These are phyloP conservation scores for Pseudorhiza aurosa DNA, from an alignment of 30 jellyfish, hydroid and myxozoan species.

Conservation along the genomic window DNA sequence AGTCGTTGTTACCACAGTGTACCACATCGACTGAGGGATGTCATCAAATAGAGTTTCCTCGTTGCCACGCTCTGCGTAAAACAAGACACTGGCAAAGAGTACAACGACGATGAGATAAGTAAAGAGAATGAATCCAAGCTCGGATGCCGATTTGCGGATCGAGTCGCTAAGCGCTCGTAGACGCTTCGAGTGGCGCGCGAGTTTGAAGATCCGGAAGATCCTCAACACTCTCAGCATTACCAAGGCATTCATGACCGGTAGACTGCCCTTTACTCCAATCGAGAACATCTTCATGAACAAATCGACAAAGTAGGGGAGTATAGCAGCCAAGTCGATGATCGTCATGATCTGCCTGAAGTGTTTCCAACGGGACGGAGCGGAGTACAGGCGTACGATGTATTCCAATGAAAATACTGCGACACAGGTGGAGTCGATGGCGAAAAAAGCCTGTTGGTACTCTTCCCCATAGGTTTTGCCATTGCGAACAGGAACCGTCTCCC, in stretches of 20 bases:
- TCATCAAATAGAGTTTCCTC: constrained; percentile 63
- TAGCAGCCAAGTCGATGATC: constrained; percentile 86
- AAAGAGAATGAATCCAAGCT: constrained; percentile 92
- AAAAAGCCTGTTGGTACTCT: constrained; percentile 65
- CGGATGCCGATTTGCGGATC: constrained; percentile 83
- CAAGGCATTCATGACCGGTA: constrained; percentile 73
- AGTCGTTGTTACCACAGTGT: constrained; percentile 97
- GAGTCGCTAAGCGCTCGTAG: constrained; percentile 88
- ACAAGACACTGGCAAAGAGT: constrained; percentile 87
- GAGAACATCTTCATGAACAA: constrained; percentile 44
- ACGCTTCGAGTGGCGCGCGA: constrained; percentile 93
- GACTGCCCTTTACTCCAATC: constrained; percentile 46
- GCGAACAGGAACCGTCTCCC: constrained; percentile 90
- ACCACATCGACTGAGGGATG: constrained; percentile 98
- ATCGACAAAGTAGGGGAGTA: constrained; percentile 86
- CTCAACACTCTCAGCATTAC: constrained; percentile 84
- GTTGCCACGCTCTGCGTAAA: constrained; percentile 87
- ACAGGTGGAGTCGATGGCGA: constrained; percentile 86
- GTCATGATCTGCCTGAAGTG: constrained; percentile 77
- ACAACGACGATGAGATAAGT: constrained; percentile 89
- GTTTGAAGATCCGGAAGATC: constrained; percentile 85
- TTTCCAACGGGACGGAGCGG: constrained; percentile 88
- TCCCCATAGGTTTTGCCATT: constrained; percentile 77
- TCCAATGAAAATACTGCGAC: constrained; percentile 83
- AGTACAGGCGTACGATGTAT: constrained; percentile 77